These are phyloP conservation scores for Rhingia rostrata DNA, from an alignment of 2,888 invertebrate species.

Conservation along the genomic window DNA sequence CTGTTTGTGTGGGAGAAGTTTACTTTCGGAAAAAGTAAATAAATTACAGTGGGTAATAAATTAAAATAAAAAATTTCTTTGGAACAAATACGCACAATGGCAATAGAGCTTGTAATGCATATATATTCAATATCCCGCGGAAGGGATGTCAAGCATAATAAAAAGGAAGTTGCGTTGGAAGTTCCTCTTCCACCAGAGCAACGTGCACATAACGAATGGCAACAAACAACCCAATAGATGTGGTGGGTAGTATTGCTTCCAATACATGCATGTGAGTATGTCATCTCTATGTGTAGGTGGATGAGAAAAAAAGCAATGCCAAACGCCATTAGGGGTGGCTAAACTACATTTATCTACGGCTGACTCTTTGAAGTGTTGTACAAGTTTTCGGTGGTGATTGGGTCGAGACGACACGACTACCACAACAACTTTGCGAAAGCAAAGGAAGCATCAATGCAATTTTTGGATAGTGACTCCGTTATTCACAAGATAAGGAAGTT, in stretches of 20 bases:
- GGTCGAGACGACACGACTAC: slow-evolving; percentile 58
- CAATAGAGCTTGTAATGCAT: not conserved
- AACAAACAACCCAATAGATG: slow-evolving; percentile 40
- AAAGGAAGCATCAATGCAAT: slow-evolving; percentile 38
- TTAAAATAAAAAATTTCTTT: slow-evolving; percentile 31
- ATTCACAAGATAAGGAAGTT: slow-evolving; percentile 55
- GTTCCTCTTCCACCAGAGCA: slow-evolving; percentile 8
- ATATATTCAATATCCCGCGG: not conserved
- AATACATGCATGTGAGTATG: not conserved
- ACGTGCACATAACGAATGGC: slow-evolving; percentile 11
- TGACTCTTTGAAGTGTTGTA: slow-evolving; percentile 37
- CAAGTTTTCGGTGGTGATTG: slow-evolving; percentile 37
- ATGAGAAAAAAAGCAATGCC: slow-evolving; percentile 36
- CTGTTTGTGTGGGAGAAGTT: slow-evolving; percentile 20
- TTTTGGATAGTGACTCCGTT: slow-evolving; percentile 42
- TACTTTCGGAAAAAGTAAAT: slow-evolving; percentile 40
- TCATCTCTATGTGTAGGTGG: slow-evolving; percentile 7
- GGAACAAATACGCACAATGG: slow-evolving; percentile 52
- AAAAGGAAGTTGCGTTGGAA: slow-evolving; percentile 45
- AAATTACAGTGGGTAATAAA: slow-evolving; percentile 56
- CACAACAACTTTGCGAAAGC: slow-evolving; percentile 41
- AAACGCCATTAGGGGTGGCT: slow-evolving; percentile 54
- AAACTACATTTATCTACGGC: slow-evolving; percentile 53
- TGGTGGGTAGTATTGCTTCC: not conserved
- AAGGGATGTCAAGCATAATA: slow-evolving; percentile 25